These are phyloP conservation scores for Holothuria scabra DNA, from an alignment of 53 echinoderm and acorn worm species.

Conservation along the genomic window DNA sequence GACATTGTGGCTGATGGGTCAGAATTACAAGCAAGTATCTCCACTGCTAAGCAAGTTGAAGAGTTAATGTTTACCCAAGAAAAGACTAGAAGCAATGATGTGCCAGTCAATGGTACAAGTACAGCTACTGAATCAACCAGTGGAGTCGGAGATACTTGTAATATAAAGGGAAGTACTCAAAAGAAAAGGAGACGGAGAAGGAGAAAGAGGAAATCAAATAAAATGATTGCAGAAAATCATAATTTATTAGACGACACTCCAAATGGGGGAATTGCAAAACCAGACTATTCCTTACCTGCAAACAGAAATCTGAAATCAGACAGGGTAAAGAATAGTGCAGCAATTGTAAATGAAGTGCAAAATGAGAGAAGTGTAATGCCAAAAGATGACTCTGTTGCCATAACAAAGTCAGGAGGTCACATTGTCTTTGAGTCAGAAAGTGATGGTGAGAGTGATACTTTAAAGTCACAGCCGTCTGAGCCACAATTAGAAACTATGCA, in stretches of 20 bases:
- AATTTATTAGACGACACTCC: background rate
- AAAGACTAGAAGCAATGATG: background rate
- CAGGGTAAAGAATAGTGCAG: too few relatives aligned
- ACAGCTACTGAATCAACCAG: background rate
- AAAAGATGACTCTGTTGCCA: background rate
- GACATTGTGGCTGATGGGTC: background rate
- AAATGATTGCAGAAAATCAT: background rate
- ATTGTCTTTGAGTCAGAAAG: constrained; percentile 8
- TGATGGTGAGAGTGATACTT: background rate
- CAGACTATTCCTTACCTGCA: background rate
- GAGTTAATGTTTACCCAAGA: too few relatives aligned
- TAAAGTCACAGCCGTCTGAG: too few relatives aligned
- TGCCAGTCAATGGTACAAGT: background rate
- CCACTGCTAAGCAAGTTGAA: background rate
- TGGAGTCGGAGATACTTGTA: background rate
- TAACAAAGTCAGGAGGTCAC: background rate
- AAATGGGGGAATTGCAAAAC: background rate
- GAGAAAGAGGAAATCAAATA: constrained; percentile 27
- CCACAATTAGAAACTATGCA: too few relatives aligned
- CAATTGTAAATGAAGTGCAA: too few relatives aligned
- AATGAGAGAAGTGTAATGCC: background rate
- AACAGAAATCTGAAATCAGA: too few relatives aligned
- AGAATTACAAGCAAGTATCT: background rate
- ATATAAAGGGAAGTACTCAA: background rate
- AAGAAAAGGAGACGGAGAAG: constrained; percentile 18